phyloP scores from a whole-genome alignment of 2,113 vertebrate species.

The Myrmecobius fasciatus region DNA sequence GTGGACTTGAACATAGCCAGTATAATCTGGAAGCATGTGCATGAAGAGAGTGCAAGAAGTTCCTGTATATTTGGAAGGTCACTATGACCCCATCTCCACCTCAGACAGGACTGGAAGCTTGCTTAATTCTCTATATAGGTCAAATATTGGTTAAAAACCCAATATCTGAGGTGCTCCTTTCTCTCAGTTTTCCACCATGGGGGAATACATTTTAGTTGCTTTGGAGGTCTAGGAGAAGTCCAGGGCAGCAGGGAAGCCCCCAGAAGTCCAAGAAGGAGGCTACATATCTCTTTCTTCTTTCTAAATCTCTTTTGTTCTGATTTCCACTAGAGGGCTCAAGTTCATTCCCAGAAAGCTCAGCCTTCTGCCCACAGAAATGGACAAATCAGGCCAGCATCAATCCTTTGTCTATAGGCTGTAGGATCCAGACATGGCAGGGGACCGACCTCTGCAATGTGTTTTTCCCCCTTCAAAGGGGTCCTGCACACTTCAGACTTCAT shows the following conservation, averaged over 20 bases:
- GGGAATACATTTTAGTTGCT: neutral
- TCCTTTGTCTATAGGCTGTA: neutral
- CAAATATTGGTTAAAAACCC: rapidly evolving
- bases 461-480: neutral
- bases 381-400: neutral
- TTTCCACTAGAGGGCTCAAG: constrained; percentile 46
- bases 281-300: neutral
- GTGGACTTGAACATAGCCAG: neutral
- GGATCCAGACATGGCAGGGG: neutral
- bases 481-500: neutral
- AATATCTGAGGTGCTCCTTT: rapidly evolving
- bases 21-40: neutral
- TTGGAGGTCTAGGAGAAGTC: neutral
- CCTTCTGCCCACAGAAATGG: neutral
- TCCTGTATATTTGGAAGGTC: neutral
- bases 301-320: neutral
- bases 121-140: neutral
- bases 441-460: too few relatives aligned
- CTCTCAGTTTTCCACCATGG: neutral
- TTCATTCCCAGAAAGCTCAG: neutral
- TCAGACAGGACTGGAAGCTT: neutral
- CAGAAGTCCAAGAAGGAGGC: neutral
- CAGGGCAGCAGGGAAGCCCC: neutral
- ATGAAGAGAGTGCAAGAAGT: neutral
- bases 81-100: rapidly evolving